These are phyloP conservation scores for Todus mexicanus DNA, from an alignment of 2,797 vertebrate genomes.

Conservation along the genomic window DNA sequence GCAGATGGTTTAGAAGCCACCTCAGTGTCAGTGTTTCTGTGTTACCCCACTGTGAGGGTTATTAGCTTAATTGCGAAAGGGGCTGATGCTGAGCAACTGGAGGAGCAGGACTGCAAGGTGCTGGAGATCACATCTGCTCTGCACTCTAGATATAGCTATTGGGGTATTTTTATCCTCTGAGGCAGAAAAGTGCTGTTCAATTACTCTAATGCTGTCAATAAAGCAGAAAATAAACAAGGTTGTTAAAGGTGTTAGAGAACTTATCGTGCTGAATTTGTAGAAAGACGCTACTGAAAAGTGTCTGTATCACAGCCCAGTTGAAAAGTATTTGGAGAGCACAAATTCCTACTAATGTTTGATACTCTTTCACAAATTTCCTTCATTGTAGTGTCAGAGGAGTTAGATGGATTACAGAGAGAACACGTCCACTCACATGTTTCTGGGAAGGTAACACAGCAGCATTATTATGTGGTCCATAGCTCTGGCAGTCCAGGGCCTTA, in stretches of 20 bases:
- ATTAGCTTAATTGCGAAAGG: not conserved
- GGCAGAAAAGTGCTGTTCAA: not conserved
- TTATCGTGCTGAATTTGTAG: not conserved
- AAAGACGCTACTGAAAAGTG: not conserved
- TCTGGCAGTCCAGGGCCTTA: not conserved
- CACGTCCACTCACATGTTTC: not conserved
- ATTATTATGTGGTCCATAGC: not conserved
- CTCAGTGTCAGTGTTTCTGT: not conserved
- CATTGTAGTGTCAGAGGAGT: not conserved
- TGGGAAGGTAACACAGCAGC: not conserved
- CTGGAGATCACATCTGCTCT: not conserved
- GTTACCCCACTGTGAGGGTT: not conserved
- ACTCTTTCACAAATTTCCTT: not conserved
- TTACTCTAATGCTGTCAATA: not conserved
- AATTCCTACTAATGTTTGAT: not conserved
- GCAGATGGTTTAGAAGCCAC: not conserved
- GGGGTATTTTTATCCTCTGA: not conserved
- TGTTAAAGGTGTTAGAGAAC: not conserved
- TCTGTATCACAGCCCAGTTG: not conserved
- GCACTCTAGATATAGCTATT: not conserved
- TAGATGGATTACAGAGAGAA: not conserved
- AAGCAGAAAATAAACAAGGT: not conserved
- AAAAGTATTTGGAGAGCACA: not conserved
- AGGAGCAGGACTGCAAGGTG: not conserved
- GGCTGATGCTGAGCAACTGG: not conserved